Evolutionary conservation across 53 echinoderm and acorn worm genomes (phyloP).

Genomic region (Stichopus horrens): DNA sequence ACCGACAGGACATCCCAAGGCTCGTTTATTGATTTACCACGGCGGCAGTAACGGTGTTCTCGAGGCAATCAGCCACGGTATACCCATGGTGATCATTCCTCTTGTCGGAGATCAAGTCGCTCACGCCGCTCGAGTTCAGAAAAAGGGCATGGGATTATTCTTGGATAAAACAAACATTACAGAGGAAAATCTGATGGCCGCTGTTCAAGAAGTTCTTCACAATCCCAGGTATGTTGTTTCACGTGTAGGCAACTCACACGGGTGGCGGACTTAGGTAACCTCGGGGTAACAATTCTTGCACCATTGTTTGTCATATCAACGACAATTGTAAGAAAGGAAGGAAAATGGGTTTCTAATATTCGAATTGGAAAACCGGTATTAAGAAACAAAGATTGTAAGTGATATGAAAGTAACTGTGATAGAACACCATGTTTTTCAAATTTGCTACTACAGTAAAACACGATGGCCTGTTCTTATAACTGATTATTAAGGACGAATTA

Average conservation of each 20-base stretch:
- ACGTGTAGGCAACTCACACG: too few species aligned
- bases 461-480: too few species aligned
- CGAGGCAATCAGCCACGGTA: slow-evolving; percentile 23
- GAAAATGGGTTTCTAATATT: too few species aligned
- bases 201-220: background rate
- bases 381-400: too few species aligned
- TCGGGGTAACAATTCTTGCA: background rate
- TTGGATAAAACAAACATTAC: slow-evolving; percentile 13
- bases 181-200: background rate
- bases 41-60: slow-evolving; percentile 30
- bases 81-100: slow-evolving; percentile 40
- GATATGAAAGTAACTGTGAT: too few species aligned
- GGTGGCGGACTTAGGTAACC: background rate
- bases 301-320: background rate
- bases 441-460: too few species aligned
- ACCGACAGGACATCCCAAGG: slow-evolving; percentile 21
- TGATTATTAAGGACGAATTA: too few species aligned
- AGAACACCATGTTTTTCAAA: too few species aligned
- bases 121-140: slow-evolving; percentile 3
- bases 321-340: too few species aligned
- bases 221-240: slow-evolving; percentile 10
- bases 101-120: slow-evolving; percentile 1
- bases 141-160: slow-evolving; percentile 16
- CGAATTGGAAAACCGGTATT: too few species aligned
- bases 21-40: slow-evolving; percentile 23